phyloP scores from a whole-genome alignment of 2,797 vertebrate genomes.

The Onychomys arenicola region DNA sequence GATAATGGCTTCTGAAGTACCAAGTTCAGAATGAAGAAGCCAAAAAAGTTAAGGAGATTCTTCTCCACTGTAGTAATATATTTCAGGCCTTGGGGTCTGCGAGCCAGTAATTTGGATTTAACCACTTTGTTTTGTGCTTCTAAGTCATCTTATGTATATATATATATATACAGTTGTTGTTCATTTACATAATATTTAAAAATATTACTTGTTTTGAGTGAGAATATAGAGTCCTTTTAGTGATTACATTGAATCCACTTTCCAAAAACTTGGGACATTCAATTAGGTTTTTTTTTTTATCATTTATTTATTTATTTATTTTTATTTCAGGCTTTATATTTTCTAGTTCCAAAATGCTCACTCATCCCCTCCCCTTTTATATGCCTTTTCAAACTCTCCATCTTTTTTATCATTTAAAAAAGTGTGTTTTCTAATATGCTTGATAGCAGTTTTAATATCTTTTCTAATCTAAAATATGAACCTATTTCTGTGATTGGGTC shows the following conservation, averaged over 20 bases:
- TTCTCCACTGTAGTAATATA: neutral
- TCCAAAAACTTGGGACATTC: neutral
- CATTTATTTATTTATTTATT: too few relatives aligned
- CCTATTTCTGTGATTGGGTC: neutral
- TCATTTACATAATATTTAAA: neutral
- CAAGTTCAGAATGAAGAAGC: neutral
- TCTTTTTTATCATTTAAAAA: neutral
- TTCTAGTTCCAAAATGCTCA: slow-evolving; percentile 21
- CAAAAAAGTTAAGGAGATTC: neutral
- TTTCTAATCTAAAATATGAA: neutral
- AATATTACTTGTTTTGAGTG: neutral
- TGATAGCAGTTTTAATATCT: neutral
- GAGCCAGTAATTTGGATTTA: neutral
- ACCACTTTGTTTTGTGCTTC: neutral
- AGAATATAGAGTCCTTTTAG: neutral
- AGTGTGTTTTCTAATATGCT: neutral
- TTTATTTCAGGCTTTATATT: slow-evolving; percentile 46
- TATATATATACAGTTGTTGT: neutral
- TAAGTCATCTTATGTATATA: neutral
- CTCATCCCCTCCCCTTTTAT: neutral
- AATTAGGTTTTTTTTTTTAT: too few relatives aligned
- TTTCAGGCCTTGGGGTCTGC: neutral
- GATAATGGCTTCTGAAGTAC: neutral
- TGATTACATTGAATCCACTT: neutral
- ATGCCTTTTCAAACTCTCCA: neutral